Base-by-base conservation (phyloP, 2,113 vertebrate species). In the Rhizomys pruinosus region DNA sequence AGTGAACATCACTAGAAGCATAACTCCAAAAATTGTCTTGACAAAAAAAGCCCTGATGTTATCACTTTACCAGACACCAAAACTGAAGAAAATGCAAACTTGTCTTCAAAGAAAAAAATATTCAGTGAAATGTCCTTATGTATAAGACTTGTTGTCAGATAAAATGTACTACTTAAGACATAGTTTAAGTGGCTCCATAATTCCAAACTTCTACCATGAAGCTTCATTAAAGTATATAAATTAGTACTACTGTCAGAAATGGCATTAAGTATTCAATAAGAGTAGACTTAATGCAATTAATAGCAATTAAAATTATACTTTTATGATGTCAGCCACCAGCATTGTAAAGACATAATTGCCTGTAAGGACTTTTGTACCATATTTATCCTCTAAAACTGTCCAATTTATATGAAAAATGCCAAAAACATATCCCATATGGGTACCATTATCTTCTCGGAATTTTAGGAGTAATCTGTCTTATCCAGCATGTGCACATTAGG, bases 241-340 rank as follows among this genome's bases (percentile, higher is more conserved):
- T 98, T 98, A 98, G 96, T 94, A 96, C 96, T 95, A 97, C 97
- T 98, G 98, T 98, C 98, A 98, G 98, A 98, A 92, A 96, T 98
- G 97, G 98, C 98, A 98, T 99, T 98, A 99, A 98, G 98, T 98
- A 98, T 98, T 98, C 98, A 98, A 98, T 98, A 98, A 98, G 98
- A 98, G 96, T 98, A 98, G 98, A 98, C 98, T 98, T 98, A 98
- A 98, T 98, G 98, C 98, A 99, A 99, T 99, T 99, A 99, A 99
- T 98, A 98, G 98, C 98, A 99, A 99, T 98, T 98, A 99, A 98
- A 98, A 98, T 98, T 98, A 98, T 98, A 98, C 97, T 98, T 98
- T 98, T 98, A 98, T 98, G 97, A 98, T 98, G 98, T 98, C 98
- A 98, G 98, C 98, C 98, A 98, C 98, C 97, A 98, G 98, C 97